Evolutionary conservation across 1,140 invertebrate species (phyloP), one percentile per base, ranked within the genome.

Genomic region (Acyrthosiphon pisum): DNA sequence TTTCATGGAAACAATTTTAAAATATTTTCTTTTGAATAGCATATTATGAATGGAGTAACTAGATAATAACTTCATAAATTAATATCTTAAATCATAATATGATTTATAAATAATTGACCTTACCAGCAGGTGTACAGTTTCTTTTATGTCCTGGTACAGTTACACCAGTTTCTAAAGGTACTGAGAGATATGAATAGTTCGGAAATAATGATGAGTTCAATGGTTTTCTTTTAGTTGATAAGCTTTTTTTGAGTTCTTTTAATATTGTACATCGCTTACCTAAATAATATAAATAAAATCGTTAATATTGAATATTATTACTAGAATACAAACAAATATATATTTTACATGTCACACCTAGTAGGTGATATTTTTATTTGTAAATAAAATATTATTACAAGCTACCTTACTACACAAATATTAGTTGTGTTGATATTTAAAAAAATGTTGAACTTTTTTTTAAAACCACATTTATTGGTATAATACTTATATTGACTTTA

Each of bases 121-220:
- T 93, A 94, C 94, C 94, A 91, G 94, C 94, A 18, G 94, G 94
- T 23, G 94, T 94, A 35, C 93, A 91, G 22, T 94, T 91, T 22
- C 93, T 46, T 90, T 94, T 93, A 41, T 91, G 90, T 7, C 93
- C 94, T 18, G 94, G 94, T 81, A 94, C 22, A 46, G 93, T 92
- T 14, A 94, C 94, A 11, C 94, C 94, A 56, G 94, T 94, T 91
- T 94, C 94, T 35, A 94, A 86, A 22, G 93, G 91, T n/a, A 94
- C 90, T 35, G 94, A 94, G 14, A 94, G 35, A 91, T 94, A 94
- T 46, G 94, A 86, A 41, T 53, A 30, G 44, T 20, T 41, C 30
- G 37, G 11, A 46, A 50, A 81, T 23, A 23, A 37, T 68, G 76
- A 93, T 23, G 3, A 9, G 2, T 83, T 88, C 8, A 26, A 56